Evolutionary conservation across 2,113 vertebrate genomes (phyloP), one percentile per base, ranked within the genome.

Genomic region (Esox niger): DNA sequence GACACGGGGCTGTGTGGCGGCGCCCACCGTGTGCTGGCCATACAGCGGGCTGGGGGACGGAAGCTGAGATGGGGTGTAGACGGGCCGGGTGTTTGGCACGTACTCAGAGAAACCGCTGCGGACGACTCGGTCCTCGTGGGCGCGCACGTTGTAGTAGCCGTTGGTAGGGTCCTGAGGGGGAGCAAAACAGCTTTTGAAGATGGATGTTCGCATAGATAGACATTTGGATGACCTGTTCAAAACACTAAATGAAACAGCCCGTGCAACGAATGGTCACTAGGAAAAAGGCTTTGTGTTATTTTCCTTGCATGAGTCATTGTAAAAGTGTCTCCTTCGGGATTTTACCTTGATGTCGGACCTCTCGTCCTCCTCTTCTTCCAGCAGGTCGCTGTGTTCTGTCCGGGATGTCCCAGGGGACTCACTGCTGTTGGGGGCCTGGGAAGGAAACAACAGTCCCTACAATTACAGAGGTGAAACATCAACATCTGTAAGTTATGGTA

Each of bases 131-230:
- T 94, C 93, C 20, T 95, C 93, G 3, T 95, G 91, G 64, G 93
- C 94, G 15, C 90, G 93, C 3, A 97, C 95, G 38, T 96, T 97
- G 84, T 95, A 97, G 88, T 95, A 97, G 55, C 95, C 95, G 0
- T 96, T 95, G 26, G 94, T 95, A 60, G 95, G 94, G 67, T 95
- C 95, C 95, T 96, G 57, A 3, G 6, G 58, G 31, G 59, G 1
- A 21, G 7, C 15, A 11, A 55, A 30, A 21, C 25, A 26, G 55
- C 32, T 43, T 43, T 13, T 20, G 26, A 58, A 46, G 32, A 23
- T 43, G 38, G 3, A 17, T 43, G 15, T 43, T 1, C 17, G 17
- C 17, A 43, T 10, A 43, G 38, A 43, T 43, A 43, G 13, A 43
- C 13, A 4, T 43, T 5, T n/a, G n/a, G n/a, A n/a, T n/a, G n/a